phyloP scores from a whole-genome alignment of 23 tunicate genomes.

The Diplosoma virens region DNA sequence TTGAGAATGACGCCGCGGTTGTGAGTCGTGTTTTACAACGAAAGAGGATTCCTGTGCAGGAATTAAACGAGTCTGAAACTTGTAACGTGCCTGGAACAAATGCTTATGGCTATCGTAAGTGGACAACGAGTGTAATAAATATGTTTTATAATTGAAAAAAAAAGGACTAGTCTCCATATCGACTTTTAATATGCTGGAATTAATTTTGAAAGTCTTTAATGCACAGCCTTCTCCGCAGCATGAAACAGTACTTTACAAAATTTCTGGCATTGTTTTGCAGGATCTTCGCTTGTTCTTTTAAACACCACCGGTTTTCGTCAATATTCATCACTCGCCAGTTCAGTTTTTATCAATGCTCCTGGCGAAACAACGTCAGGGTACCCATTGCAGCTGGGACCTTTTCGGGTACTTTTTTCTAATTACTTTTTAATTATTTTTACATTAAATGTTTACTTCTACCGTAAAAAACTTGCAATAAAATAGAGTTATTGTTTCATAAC shows the following conservation, averaged over 20 bases:
- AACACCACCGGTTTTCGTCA: slow-evolving; percentile 47
- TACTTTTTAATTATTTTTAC: too few species aligned
- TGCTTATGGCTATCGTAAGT: slow-evolving; percentile 30
- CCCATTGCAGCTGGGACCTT: slow-evolving; percentile 23
- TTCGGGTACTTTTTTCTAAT: slow-evolving; percentile 23
- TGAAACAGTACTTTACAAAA: too few species aligned
- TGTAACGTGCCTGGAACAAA: slow-evolving; percentile 11
- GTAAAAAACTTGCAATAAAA: too few species aligned
- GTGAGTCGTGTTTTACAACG: not conserved
- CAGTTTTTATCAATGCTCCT: slow-evolving; percentile 30
- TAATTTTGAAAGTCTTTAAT: too few species aligned
- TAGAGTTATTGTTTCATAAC: too few species aligned
- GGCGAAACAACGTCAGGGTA: slow-evolving; percentile 39
- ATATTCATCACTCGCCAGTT: slow-evolving; percentile 10
- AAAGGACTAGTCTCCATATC: too few species aligned
- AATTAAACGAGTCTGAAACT: not conserved
- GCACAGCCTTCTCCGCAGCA: too few species aligned
- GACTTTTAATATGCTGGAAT: too few species aligned
- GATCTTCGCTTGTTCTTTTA: slow-evolving; percentile 17
- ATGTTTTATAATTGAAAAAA: too few species aligned
- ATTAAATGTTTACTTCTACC: too few species aligned
- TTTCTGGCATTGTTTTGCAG: slow-evolving; percentile 1
- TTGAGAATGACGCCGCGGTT: not conserved
- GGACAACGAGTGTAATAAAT: too few species aligned
- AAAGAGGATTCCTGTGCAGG: not conserved